Evolutionary conservation across 2,888 invertebrate species (phyloP).

Genomic region (Blastobasis lacticolella): DNA sequence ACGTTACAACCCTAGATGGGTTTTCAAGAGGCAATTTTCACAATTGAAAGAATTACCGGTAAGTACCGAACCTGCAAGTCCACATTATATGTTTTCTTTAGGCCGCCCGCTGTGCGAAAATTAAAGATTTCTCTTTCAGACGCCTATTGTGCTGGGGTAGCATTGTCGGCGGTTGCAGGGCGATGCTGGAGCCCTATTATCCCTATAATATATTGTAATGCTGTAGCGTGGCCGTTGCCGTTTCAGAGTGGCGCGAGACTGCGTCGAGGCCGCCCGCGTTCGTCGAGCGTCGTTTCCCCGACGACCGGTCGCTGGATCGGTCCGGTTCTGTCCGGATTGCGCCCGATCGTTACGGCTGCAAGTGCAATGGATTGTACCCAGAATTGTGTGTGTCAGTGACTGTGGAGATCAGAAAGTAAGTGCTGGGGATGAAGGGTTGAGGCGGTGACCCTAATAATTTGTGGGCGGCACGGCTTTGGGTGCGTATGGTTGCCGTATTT

Average conservation of each 20-base stretch:
- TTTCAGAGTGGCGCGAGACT: conserved; percentile 28
- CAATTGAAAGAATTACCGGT: too few species aligned
- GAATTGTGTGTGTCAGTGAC: conserved; percentile 1
- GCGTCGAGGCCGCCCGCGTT: conserved; percentile 26
- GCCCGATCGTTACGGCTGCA: neutral
- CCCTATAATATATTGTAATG: conserved; percentile 11
- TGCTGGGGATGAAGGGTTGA: neutral
- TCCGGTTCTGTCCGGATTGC: conserved; percentile 2
- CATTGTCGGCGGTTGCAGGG: conserved; percentile 4
- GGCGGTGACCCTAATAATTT: neutral
- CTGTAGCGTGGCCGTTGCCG: conserved; percentile 8
- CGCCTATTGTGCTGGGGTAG: neutral
- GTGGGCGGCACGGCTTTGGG: neutral
- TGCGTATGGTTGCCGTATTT: too few species aligned
- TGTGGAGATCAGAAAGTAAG: neutral
- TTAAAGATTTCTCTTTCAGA: neutral
- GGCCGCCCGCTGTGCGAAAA: neutral
- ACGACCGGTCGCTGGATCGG: conserved; percentile 13
- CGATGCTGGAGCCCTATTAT: conserved; percentile 8
- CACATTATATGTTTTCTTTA: neutral
- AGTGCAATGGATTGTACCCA: neutral
- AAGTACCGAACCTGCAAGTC: neutral
- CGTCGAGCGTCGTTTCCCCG: conserved; percentile 1
- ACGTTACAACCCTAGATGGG: too few species aligned
- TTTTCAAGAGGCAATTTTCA: too few species aligned